Evolutionary conservation across 2,113 vertebrate genomes (phyloP), one percentile per base, ranked within the genome.

Genomic region (Riparia riparia): DNA sequence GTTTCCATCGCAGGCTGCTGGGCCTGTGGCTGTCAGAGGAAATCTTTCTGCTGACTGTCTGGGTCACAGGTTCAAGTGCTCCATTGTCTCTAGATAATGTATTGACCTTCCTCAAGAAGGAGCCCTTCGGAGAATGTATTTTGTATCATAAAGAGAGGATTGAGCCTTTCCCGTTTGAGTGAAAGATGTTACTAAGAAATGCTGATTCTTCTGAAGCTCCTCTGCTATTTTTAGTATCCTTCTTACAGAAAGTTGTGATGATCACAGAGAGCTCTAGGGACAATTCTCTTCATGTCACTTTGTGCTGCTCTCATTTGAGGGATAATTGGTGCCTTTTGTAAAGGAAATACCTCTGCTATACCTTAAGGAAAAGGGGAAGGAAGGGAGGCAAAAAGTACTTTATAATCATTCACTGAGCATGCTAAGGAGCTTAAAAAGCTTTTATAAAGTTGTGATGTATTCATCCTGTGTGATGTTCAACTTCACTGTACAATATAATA

Each of bases 311-410:
- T 95, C 91, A 20, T 37, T 41, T 53, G 95, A 92, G 96, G 93
- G 93, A 66, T 61, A 90, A 92, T 39, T 64, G 74, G 44, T 96
- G 94, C 97, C 97, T 97, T 97, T 97, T 96, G 96, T 97, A 96
- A 97, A 97, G 96, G 97, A 97, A 91, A 64, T 70, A 57, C 45
- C 60, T 84, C 66, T 44, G 82, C 70, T 81, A 44, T 78, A 86
- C 58, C 45, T 88, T 86, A 50, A 87, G 72, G 50, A 82, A 72
- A 79, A 82, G 72, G 44, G 66, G 39, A 64, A 82, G 70, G 68
- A 63, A 74, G 57, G 72, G 47, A 86, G 71, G 72, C 69, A 93
- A 7, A 42, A 56, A 90, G 26, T 74, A 56, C 63, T 81, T 47
- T 10, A 78, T 69, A 81, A 77, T 90, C 57, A 69, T 64, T 42